These are phyloP conservation scores for Actias luna DNA, from an alignment of 2,888 invertebrate species.

Conservation along the genomic window DNA sequence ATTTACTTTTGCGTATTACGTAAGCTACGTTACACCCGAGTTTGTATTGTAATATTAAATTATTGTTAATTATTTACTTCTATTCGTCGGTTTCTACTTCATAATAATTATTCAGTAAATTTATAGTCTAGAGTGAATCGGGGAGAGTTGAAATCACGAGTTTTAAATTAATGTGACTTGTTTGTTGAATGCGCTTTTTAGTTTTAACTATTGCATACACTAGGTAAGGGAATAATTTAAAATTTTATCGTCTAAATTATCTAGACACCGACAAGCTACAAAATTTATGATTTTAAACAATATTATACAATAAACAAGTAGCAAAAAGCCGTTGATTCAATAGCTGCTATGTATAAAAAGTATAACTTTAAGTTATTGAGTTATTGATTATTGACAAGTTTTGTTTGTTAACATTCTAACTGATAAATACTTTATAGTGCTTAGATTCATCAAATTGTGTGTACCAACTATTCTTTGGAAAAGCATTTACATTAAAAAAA, in stretches of 20 bases:
- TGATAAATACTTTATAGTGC: too few species aligned
- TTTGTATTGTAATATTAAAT: too few species aligned
- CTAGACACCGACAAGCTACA: background rate
- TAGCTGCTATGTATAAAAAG: background rate
- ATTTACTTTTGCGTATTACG: too few species aligned
- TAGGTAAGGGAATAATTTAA: slow-evolving; percentile 1
- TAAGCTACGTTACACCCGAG: too few species aligned
- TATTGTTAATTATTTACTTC: too few species aligned
- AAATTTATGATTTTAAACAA: background rate
- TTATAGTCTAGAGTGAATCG: slow-evolving; percentile 14
- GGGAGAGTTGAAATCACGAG: slow-evolving; percentile 30
- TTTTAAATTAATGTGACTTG: slow-evolving; percentile 58
- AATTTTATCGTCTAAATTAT: slow-evolving; percentile 1
- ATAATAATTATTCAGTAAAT: background rate
- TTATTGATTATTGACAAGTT: too few species aligned
- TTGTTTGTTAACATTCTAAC: too few species aligned
- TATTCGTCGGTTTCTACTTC: background rate
- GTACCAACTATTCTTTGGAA: too few species aligned
- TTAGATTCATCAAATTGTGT: too few species aligned
- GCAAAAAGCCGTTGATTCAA: slow-evolving; percentile 5
- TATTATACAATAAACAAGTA: background rate
- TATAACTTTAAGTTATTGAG: slow-evolving; percentile 3
- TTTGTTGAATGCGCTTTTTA: slow-evolving; percentile 37
- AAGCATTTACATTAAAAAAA: too few species aligned
- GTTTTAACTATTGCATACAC: slow-evolving; percentile 4